These are phyloP conservation scores for Balaenoptera acutorostrata DNA, from an alignment of 2,113 vertebrate species.

Conservation along the genomic window DNA sequence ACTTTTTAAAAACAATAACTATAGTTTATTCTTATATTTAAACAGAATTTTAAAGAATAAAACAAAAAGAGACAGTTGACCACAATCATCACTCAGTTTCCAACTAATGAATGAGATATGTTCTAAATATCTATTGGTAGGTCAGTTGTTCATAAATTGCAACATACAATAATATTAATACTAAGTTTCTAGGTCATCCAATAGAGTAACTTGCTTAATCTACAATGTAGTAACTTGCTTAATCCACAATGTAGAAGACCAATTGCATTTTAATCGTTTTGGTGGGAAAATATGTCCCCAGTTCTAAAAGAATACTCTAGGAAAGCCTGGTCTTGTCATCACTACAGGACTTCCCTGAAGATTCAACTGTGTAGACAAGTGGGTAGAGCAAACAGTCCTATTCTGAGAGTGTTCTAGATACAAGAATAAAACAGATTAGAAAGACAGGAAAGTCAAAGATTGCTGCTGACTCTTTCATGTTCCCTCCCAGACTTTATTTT, in stretches of 20 bases:
- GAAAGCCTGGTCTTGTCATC: neutral
- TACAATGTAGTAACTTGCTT: neutral
- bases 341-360: neutral
- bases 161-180: neutral
- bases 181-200: neutral
- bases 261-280: neutral
- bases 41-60: neutral
- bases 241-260: neutral
- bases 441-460: neutral
- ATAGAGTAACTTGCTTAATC: neutral
- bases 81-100: neutral
- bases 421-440: neutral
- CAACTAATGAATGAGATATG: neutral
- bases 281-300: neutral
- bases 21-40: neutral
- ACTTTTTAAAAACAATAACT: neutral
- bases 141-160: neutral
- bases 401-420: neutral
- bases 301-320: neutral
- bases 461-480: neutral
- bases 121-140: neutral
- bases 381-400: neutral
- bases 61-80: neutral
- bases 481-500: neutral
- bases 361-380: neutral